Evolutionary conservation across 1,140 invertebrate species (phyloP), one percentile per base, ranked within the genome.

Genomic region (Zaprionus vittiger): DNA sequence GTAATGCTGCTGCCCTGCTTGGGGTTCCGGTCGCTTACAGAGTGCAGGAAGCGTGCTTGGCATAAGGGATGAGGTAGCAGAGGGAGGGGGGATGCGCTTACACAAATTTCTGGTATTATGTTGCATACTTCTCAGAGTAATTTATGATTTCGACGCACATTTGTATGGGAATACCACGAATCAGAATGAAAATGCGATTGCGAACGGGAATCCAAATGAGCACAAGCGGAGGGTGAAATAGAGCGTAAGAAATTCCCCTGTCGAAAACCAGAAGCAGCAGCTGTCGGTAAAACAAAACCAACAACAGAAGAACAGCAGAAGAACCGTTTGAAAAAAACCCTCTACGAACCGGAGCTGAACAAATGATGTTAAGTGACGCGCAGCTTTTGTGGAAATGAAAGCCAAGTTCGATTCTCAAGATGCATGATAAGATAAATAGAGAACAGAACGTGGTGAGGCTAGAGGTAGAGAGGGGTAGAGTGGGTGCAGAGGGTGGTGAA

Each of bases 291-390:
- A 80, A 73, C 64, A 80, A 77, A 77, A 69, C 65, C 57, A 47
- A 15, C 24, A 49, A 17, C 4, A 34, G 12, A 31, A 20, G 14
- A 52, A 63, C 11, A 47, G 12, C 28, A 34, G 4, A 49, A 28
- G 12, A 28, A 54, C n/a, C 47, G 12, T 31, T 31, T 5, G 24
- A 55, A 41, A 63, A 66, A 78, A 73, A 84, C 62, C 72, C 41
- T n/a, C n/a, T 9, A 47, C 38, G 26, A n/a, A 44, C 41, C n/a
- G 47, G 17, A 52, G 47, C 11, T 24, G 71, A 89, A 89, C 84
- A 90, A 89, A 89, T 89, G 84, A 89, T 89, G 84, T 90, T 81
- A 76, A 90, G 84, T 89, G 85, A 89, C 84, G 84, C 77, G 84
- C 84, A 81, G 80, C 78, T 89, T 89, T 89, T 90, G 75, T 89